A percentile compares a stretch with the other conserved stretches of the same genome.
These are phyloP conservation scores for Pyrrhia umbra DNA, from an alignment of 2,888 invertebrate genomes.

Conservation along the genomic window DNA sequence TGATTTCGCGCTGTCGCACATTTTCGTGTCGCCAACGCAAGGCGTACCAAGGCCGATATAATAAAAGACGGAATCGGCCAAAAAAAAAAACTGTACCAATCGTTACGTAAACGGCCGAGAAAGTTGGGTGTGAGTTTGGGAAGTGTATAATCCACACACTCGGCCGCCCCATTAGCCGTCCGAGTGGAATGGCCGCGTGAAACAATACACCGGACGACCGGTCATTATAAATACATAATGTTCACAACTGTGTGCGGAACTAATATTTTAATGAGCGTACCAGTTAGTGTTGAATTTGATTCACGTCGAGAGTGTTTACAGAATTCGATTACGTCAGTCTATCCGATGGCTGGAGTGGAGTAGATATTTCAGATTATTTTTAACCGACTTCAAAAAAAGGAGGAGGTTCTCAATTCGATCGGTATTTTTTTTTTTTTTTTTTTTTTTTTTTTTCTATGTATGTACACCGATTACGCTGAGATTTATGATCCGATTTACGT, in stretches of 20 bases:
- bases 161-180: constrained; percentile 63
- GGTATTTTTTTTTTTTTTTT: no score
- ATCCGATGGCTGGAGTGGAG: constrained; percentile 6
- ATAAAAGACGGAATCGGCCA: constrained; percentile 77
- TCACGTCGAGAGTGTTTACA: constrained; percentile 40
- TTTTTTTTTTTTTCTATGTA: no score
- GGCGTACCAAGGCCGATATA: constrained; percentile 79
- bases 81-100: constrained; percentile 77
- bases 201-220: constrained; percentile 69
- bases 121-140: constrained; percentile 77
- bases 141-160: constrained; percentile 62
- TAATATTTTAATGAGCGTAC: constrained; percentile 54
- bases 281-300: constrained; percentile 36
- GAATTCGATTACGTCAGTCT: constrained; percentile 39
- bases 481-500: no score
- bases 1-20: constrained; percentile 74
- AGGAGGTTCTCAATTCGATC: no score
- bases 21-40: constrained; percentile 76
- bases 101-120: constrained; percentile 78
- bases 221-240: constrained; percentile 63
- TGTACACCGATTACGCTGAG: no score
- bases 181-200: constrained; percentile 64
- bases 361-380: not conserved
- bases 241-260: constrained; percentile 61
- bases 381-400: no score